phyloP scores from a whole-genome alignment of 2,113 vertebrate species.

The Tetraodon nigroviridis region DNA sequence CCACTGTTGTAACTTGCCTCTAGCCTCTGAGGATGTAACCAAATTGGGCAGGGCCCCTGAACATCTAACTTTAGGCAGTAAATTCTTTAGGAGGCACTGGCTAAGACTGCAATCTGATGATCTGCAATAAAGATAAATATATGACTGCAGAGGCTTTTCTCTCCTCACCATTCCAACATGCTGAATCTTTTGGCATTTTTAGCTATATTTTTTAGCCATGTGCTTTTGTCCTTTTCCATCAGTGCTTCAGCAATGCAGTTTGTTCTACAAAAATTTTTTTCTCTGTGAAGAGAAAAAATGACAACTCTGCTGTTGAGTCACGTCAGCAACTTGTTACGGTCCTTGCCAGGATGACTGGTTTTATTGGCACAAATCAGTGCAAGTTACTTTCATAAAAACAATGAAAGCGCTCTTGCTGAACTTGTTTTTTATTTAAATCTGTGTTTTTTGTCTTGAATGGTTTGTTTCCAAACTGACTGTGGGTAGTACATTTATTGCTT shows the following conservation, averaged over 20 bases:
- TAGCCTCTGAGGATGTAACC: conserved; percentile 26
- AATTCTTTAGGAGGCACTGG: conserved; percentile 24
- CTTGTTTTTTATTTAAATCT: no score
- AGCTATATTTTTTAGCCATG: not conserved
- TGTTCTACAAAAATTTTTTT: not conserved
- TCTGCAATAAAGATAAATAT: conserved; percentile 23
- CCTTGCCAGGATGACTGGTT: not conserved
- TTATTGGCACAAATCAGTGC: no score
- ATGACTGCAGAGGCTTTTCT: not conserved
- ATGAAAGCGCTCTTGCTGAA: no score
- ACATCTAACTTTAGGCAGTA: conserved; percentile 21
- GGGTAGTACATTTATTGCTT: no score
- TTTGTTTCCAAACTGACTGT: no score
- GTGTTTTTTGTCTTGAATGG: no score
- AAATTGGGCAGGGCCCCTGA: conserved; percentile 22
- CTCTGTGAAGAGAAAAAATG: conserved; percentile 27
- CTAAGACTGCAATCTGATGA: conserved; percentile 19
- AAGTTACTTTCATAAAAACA: no score
- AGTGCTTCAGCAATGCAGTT: not conserved
- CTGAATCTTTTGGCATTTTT: not conserved
- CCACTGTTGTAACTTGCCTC: conserved; percentile 14
- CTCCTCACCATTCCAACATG: not conserved
- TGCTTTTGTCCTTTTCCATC: not conserved
- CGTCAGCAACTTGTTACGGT: conserved; percentile 19
- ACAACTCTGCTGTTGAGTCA: conserved; percentile 3